Conservation (phyloP, 2,888 invertebrate species). For the Caenorhabditis sp. region DNA sequence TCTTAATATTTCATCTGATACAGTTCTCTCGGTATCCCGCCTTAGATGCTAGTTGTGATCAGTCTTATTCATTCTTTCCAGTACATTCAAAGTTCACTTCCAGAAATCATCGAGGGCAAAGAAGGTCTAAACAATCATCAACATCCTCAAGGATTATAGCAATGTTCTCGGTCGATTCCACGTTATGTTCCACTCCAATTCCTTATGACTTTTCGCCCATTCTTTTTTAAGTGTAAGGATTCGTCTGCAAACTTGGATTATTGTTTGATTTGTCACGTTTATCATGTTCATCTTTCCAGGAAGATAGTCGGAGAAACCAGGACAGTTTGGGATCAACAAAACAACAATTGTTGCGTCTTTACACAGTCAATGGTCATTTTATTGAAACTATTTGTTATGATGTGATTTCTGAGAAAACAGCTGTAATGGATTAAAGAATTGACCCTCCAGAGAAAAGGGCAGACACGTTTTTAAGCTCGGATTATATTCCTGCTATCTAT, state of each 20-base stretch:
- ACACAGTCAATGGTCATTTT: not conserved
- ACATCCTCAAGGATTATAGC: constrained; percentile 40
- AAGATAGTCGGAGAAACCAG: not conserved
- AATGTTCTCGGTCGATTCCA: constrained; percentile 28
- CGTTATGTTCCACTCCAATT: constrained; percentile 21
- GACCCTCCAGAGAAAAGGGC: constrained; percentile 8
- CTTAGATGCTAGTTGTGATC: too few species aligned
- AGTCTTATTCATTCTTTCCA: not conserved
- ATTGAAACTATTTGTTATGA: constrained; percentile 8
- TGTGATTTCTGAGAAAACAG: constrained; percentile 1
- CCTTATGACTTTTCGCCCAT: constrained; percentile 28
- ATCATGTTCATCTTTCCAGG: constrained; percentile 25
- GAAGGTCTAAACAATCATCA: constrained; percentile 20
- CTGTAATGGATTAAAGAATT: not conserved
- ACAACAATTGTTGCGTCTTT: constrained; percentile 14
- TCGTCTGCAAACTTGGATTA: constrained; percentile 43
- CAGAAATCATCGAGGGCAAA: constrained; percentile 14
- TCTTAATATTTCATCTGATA: too few species aligned
- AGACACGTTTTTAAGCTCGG: not conserved
- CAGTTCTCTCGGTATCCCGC: too few species aligned
- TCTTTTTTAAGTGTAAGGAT: constrained; percentile 36
- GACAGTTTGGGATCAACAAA: constrained; percentile 32
- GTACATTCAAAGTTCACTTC: constrained; percentile 35
- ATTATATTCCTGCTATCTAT: not conserved
- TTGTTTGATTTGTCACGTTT: constrained; percentile 37